A percentile compares a stretch with the other conserved stretches of the same genome.
These are phyloP conservation scores for Mus spicilegus DNA, from an alignment of 2,113 vertebrate genomes.

Conservation along the genomic window DNA sequence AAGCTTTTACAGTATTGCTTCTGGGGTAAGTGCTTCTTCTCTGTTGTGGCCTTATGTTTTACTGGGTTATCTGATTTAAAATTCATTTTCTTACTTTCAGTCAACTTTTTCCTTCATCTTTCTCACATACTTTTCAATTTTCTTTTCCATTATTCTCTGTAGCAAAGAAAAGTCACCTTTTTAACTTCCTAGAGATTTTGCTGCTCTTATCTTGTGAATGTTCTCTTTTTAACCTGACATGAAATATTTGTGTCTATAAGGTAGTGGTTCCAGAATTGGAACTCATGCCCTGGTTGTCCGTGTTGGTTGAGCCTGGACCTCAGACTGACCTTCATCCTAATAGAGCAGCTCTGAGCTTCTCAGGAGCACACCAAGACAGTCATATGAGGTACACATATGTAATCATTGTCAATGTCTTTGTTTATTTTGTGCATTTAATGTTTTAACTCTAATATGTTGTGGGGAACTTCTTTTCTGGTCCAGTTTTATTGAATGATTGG, in stretches of 20 bases:
- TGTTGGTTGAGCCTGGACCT: background rate
- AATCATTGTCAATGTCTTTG: background rate
- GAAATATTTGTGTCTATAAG: background rate
- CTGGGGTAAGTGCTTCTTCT: background rate
- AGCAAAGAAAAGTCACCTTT: background rate
- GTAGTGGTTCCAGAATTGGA: background rate
- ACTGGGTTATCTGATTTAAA: background rate
- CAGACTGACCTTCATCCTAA: no score
- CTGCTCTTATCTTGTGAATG: background rate
- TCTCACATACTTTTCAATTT: constrained; percentile 9
- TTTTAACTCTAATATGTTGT: background rate
- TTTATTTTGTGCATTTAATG: background rate
- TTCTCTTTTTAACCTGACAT: background rate
- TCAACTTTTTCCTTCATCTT: background rate
- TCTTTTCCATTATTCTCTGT: constrained; percentile 35
- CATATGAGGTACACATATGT: no score
- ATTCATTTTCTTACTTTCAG: background rate
- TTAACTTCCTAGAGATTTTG: background rate
- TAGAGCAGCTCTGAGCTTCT: background rate
- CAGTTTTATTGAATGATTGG: background rate
- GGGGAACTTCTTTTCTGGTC: background rate
- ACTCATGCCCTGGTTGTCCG: background rate
- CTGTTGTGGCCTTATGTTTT: constrained; percentile 32
- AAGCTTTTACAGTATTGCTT: constrained; percentile 26
- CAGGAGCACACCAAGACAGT: background rate